Percentiles rank a stretch among this genome's conserved stretches.
Conservation (phyloP, 2,113 vertebrate species). For the Phylloscopus trochiloides region DNA sequence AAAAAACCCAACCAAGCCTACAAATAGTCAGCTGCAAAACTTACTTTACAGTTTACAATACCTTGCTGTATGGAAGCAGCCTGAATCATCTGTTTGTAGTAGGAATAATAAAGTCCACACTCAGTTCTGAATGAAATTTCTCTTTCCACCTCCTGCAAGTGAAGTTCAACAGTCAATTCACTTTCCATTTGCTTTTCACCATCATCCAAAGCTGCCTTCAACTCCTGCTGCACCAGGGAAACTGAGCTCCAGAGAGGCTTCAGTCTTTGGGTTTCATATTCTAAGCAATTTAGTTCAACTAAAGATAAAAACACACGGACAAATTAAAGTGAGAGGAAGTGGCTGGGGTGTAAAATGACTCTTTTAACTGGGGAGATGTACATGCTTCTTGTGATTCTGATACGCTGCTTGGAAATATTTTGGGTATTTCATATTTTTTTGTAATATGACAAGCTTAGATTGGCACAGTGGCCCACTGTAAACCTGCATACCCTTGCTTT, state of each 20-base stretch:
- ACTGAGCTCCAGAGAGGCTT: background rate
- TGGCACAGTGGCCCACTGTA: background rate
- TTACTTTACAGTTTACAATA: conserved; percentile 70
- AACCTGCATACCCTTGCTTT: background rate
- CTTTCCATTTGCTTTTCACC: background rate
- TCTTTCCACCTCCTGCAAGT: conserved; percentile 92
- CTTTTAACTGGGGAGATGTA: background rate
- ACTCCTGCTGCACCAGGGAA: background rate
- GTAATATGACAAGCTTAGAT: background rate
- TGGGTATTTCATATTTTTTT: background rate
- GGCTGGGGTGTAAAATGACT: background rate
- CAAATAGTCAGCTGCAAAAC: conserved; percentile 10
- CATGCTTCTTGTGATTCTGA: background rate
- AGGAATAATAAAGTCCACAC: conserved; percentile 97
- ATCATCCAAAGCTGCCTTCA: background rate
- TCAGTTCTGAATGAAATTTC: conserved; percentile 98
- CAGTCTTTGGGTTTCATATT: background rate
- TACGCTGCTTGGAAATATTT: background rate
- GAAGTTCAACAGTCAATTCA: conserved; percentile 1
- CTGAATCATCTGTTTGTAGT: conserved; percentile 96
- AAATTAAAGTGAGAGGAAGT: background rate
- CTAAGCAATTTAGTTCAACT: background rate
- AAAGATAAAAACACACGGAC: background rate
- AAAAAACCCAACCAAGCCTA: background rate
- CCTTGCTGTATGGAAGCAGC: conserved; percentile 90